These are phyloP conservation scores for Grallaria varia DNA, from an alignment of 2,113 vertebrate genomes.

Conservation along the genomic window DNA sequence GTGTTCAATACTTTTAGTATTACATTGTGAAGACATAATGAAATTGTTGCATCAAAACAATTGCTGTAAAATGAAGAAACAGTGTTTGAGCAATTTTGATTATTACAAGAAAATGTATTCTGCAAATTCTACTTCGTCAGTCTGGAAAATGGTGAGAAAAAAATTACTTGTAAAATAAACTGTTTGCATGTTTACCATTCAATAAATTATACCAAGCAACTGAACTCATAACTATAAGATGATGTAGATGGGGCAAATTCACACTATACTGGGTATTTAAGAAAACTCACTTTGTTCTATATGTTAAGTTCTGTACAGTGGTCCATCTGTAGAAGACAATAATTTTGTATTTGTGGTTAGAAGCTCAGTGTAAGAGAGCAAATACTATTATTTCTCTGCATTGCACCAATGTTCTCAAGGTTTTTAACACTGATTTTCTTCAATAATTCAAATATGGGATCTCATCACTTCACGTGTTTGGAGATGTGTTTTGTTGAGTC, in stretches of 20 bases:
- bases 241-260: not conserved
- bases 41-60: not conserved
- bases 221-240: not conserved
- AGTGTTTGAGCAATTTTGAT: not conserved
- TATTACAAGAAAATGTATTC: not conserved
- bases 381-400: not conserved
- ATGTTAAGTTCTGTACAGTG: not conserved
- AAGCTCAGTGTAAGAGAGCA: not conserved
- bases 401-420: not conserved
- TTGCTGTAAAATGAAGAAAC: not conserved
- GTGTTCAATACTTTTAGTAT: not conserved
- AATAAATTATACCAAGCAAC: not conserved
- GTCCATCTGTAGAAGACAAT: not conserved
- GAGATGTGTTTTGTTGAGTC: not conserved
- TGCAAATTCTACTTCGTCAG: not conserved
- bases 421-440: not conserved
- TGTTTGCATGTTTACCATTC: not conserved
- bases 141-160: not conserved
- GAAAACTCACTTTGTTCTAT: not conserved
- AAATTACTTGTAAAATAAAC: not conserved
- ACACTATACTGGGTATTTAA: accelerated
- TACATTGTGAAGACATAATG: not conserved
- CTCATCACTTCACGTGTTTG: not conserved
- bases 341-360: not conserved
- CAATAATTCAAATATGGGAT: not conserved